Percentiles rank a stretch among this genome's conserved stretches.
Evolutionary conservation across 2,888 invertebrate species (phyloP).

Genomic region (Acheta domesticus): DNA sequence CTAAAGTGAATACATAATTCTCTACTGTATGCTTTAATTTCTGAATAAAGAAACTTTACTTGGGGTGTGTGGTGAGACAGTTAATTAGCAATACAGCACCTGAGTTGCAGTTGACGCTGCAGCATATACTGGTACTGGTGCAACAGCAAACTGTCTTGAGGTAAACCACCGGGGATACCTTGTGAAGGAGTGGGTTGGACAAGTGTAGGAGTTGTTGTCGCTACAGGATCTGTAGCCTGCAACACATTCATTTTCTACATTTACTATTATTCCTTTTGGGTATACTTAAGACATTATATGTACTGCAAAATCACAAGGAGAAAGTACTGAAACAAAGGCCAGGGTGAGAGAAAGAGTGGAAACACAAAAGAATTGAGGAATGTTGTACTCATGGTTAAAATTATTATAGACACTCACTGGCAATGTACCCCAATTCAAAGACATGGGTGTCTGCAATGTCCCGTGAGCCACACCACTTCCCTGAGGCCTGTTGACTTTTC

Average conservation of each 20-base stretch:
- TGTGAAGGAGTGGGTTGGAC: constrained; percentile 22
- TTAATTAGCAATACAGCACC: constrained; percentile 22
- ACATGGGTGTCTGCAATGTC: too few species aligned
- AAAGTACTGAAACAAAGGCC: neutral
- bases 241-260: neutral
- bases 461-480: too few species aligned
- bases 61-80: too few species aligned
- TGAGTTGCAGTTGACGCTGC: constrained; percentile 37
- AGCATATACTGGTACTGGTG: constrained; percentile 39
- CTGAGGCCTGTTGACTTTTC: too few species aligned
- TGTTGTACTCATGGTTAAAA: too few species aligned
- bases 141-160: constrained; percentile 37
- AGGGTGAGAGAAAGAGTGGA: neutral
- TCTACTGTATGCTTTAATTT: neutral
- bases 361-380: neutral
- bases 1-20: neutral
- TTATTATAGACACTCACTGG: too few species aligned
- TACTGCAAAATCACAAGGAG: neutral
- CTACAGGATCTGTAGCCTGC: constrained; percentile 5
- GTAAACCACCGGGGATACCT: constrained; percentile 33
- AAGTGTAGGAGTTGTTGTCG: constrained; percentile 21
- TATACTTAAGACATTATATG: neutral
- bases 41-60: neutral
- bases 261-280: neutral
- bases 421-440: too few species aligned